Evolutionary conservation across 2,113 vertebrate species (phyloP), one percentile per base, ranked within the genome.

Genomic region (Sphaerodactylus townsendi): DNA sequence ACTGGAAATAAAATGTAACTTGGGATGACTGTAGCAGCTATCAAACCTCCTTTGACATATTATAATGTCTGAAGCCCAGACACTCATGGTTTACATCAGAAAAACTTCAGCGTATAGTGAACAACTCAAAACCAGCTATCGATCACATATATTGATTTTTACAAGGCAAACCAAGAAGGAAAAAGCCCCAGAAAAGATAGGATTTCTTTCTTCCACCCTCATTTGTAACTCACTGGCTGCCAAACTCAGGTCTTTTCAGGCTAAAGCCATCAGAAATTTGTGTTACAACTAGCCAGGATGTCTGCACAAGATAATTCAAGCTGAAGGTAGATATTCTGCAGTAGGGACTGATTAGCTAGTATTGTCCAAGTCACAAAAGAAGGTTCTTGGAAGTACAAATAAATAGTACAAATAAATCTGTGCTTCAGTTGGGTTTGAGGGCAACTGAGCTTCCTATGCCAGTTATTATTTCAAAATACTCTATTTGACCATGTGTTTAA

Each of bases 121-220:
- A 96, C 95, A 96, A 95, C 96, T 94, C 95, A 96, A 97, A 97
- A 94, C 95, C 96, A 93, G 92, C 92, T 94, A 97, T 97, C 86
- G 97, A 98, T 93, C 95, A 87, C 1, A 25, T 77, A 44, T 95
- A 97, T 97, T 94, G 97, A 98, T 97, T 96, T 93, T 92, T 69
- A 86, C 84, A 91, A 90, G 88, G 93, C 93, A 95, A 95, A 94
- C 94, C 93, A 96, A 94, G 95, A 93, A 25, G 82, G 85, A 93
- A 95, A 90, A 94, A 94, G 95, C 92, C 96, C 92, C 92, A 94
- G 93, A 92, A 95, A 94, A 94, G 95, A 95, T 95, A 96, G 93
- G 95, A 93, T 97, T 96, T 97, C 95, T 92, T 90, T 87, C 87
- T 85, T 81, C 94, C 86, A 72, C 89, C 81, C 88, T 91, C 87